phyloP scores from a whole-genome alignment of 2,113 vertebrate genomes.

The Arothron firmamentum region DNA sequence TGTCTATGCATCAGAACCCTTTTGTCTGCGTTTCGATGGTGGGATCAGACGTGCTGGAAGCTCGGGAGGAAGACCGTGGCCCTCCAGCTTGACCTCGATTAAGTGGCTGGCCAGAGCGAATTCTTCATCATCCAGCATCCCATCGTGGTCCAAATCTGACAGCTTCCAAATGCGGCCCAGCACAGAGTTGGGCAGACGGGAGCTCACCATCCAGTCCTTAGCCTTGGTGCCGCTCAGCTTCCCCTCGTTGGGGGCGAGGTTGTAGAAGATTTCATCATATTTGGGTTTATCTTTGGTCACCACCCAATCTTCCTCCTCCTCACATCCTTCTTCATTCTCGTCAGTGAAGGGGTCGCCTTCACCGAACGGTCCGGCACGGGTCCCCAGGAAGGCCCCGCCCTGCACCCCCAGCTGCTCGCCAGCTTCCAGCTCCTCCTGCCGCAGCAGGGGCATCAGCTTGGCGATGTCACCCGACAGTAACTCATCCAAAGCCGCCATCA shows the following conservation, averaged over 20 bases:
- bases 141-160: slow-evolving; percentile 88
- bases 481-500: slow-evolving; percentile 84
- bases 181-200: slow-evolving; percentile 88
- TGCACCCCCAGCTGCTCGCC: slow-evolving; percentile 78
- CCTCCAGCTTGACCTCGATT: slow-evolving; percentile 90
- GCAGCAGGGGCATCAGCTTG: slow-evolving; percentile 87
- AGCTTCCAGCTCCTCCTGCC: slow-evolving; percentile 87
- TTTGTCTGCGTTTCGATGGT: slow-evolving; percentile 86
- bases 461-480: slow-evolving; percentile 82
- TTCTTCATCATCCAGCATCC: slow-evolving; percentile 92
- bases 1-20: slow-evolving; percentile 79
- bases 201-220: slow-evolving; percentile 90
- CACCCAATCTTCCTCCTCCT: slow-evolving; percentile 85
- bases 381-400: slow-evolving; percentile 85
- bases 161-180: slow-evolving; percentile 93
- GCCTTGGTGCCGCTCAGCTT: slow-evolving; percentile 89
- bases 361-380: slow-evolving; percentile 81
- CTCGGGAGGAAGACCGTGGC: slow-evolving; percentile 84
- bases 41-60: slow-evolving; percentile 85
- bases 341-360: slow-evolving; percentile 77
- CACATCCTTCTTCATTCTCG: slow-evolving; percentile 60
- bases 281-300: slow-evolving; percentile 94
- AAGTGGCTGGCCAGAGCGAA: slow-evolving; percentile 91
- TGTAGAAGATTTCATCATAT: slow-evolving; percentile 94
- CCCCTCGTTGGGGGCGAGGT: slow-evolving; percentile 84